phyloP scores from a whole-genome alignment of 2,888 invertebrate species.

The Limulus polyphemus region DNA sequence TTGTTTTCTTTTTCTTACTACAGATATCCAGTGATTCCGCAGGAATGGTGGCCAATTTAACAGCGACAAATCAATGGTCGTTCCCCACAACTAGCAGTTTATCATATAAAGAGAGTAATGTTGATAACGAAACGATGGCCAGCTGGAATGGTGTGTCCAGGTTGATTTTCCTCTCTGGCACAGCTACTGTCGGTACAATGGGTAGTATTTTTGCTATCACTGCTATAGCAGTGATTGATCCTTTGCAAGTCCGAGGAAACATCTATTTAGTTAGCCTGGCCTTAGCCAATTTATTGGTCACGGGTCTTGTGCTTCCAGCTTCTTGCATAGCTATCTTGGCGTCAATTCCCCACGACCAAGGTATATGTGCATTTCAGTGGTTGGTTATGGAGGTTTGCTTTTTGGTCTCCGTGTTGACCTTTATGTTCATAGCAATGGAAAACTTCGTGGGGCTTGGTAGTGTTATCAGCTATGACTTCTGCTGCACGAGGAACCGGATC shows the following conservation, averaged over 20 bases:
- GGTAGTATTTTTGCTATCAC: constrained; percentile 66
- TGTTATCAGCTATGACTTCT: constrained; percentile 35
- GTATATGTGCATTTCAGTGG: constrained; percentile 54
- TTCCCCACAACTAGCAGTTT: too few relatives aligned
- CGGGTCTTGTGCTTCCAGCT: constrained; percentile 53
- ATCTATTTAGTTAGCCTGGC: constrained; percentile 57
- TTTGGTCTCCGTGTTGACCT: constrained; percentile 50
- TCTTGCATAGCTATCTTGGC: constrained; percentile 56
- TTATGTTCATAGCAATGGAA: constrained; percentile 51
- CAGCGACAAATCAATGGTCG: too few relatives aligned
- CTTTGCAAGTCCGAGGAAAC: constrained; percentile 46
- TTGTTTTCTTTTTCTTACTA: too few relatives aligned
- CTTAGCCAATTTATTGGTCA: constrained; percentile 55
- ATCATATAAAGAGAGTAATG: too few relatives aligned
- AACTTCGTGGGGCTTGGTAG: constrained; percentile 45
- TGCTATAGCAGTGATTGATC: constrained; percentile 57
- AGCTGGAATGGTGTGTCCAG: constrained; percentile 56
- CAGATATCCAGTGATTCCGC: too few relatives aligned
- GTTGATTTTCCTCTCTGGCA: constrained; percentile 49
- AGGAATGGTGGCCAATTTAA: too few relatives aligned
- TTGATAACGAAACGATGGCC: constrained; percentile 27
- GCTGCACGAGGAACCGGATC: constrained; percentile 22
- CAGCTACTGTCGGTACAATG: constrained; percentile 53
- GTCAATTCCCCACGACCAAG: constrained; percentile 38
- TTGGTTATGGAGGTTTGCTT: constrained; percentile 52